Conservation (phyloP, 2,888 invertebrate species). For the Spialia ferax region DNA sequence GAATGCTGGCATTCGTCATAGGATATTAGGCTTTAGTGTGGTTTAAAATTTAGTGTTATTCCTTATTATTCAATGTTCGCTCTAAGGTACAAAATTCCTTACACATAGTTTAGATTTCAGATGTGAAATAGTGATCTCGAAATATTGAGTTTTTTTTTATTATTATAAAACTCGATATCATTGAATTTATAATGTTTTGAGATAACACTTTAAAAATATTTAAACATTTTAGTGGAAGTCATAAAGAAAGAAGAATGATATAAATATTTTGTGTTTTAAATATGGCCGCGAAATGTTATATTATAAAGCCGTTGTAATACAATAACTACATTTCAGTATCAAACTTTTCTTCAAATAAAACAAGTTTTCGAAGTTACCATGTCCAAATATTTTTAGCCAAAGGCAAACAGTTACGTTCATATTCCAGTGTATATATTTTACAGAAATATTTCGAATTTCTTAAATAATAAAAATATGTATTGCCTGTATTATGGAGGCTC, state of each 20-base stretch:
- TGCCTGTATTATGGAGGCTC: neutral
- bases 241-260: too few species aligned
- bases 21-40: neutral
- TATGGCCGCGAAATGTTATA: neutral
- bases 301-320: neutral
- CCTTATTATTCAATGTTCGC: neutral
- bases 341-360: neutral
- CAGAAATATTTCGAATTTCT: neutral
- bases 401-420: neutral
- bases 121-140: neutral
- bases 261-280: too few species aligned
- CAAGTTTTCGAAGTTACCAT: slow-evolving; percentile 17
- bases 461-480: slow-evolving; percentile 31
- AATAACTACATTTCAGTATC: neutral
- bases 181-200: neutral
- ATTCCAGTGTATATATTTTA: neutral
- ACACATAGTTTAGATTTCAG: neutral
- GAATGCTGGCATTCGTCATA: neutral
- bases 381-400: slow-evolving; percentile 20
- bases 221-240: too few species aligned
- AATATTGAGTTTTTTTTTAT: too few species aligned
- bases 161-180: too few species aligned
- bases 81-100: neutral
- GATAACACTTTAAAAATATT: too few species aligned
- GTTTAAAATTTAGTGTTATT: neutral